Evolutionary conservation across 1,140 invertebrate species (phyloP).

Genomic region (Drosophila pseudoobscura): DNA sequence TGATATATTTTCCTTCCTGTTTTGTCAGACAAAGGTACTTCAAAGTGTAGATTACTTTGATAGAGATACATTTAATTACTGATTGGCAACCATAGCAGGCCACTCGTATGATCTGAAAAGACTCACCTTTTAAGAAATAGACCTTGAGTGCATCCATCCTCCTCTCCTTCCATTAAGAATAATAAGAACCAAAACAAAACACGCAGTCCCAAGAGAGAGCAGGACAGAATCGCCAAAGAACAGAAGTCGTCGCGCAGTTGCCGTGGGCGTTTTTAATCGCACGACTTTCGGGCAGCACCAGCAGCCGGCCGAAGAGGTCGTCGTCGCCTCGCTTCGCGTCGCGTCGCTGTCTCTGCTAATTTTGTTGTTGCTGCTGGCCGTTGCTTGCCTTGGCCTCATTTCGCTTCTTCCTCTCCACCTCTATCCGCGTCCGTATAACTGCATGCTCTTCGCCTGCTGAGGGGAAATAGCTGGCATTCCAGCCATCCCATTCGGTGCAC

Average conservation of each 20-base stretch:
- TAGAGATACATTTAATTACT: too few species aligned
- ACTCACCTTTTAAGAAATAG: too few species aligned
- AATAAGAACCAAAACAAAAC: conserved; percentile 73
- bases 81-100: too few species aligned
- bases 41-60: too few species aligned
- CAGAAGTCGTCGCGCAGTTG: conserved; percentile 47
- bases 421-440: conserved; percentile 17
- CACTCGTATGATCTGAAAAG: too few species aligned
- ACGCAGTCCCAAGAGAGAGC: conserved; percentile 27
- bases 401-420: conserved; percentile 28
- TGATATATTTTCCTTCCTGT: neutral
- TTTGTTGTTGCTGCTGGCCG: conserved; percentile 20
- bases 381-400: conserved; percentile 74
- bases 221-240: conserved; percentile 35
- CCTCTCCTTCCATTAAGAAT: conserved; percentile 41
- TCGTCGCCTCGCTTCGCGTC: too few species aligned
- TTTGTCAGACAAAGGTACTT: neutral
- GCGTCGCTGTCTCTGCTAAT: conserved; percentile 15
- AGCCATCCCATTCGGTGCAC: conserved; percentile 22
- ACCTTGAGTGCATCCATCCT: conserved; percentile 5
- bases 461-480: conserved; percentile 24
- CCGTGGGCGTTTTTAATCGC: conserved; percentile 49
- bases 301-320: too few species aligned
- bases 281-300: conserved; percentile 5
- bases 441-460: conserved; percentile 12